Base-by-base conservation (phyloP, 2,797 vertebrate species). In the Diplodus puntazzo region DNA sequence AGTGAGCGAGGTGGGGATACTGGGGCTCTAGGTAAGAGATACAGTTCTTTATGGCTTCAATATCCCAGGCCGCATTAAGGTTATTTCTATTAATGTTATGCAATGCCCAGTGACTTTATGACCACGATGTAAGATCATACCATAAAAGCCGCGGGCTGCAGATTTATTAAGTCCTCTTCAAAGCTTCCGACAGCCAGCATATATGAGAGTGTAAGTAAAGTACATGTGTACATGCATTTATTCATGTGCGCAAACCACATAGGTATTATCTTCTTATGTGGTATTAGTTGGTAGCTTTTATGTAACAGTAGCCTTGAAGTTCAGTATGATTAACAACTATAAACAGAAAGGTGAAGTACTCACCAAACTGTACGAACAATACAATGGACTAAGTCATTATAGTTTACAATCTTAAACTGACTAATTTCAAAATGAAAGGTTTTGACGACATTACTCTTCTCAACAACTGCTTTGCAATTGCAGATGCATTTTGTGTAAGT, bases 121-220 rank as follows among this genome's bases (percentile, higher is more conserved):
- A 21, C 27, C 23, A 3, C 1, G 18, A 52, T 52, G 11, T 46
- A 60, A 34, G 58, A 27, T 73, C 46, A 42, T 23, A 59, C 13
- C 58, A 75, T 81, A 27, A 77, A 66, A 79, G 14, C 70, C 58
- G 34, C 68, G 43, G 79, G 64, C 80, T 55, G 43, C 59, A 5
- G 64, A 39, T 23, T 61, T 66, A 9, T 34, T 73, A 73, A 83
- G 23, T 77, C 64, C 39, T 21, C 48, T 34, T 74, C 16, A 82
- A 83, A 83, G 65, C 61, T 27, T 39, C n/a, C 14, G 59, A 4
- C 14, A 50, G 45, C 69, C 52, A n/a, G 48, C 14, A 52, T 13
- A 64, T 34, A 54, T 12, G 17, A 25, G 14, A 25, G 14, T 45
- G 18, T 48, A 45, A 5, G 59, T 65, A 21, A 45, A 65, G 46